Percentiles rank a stretch among this genome's conserved stretches.
Conservation (phyloP, 2,888 invertebrate genomes). For the Polymixis lichenea region DNA sequence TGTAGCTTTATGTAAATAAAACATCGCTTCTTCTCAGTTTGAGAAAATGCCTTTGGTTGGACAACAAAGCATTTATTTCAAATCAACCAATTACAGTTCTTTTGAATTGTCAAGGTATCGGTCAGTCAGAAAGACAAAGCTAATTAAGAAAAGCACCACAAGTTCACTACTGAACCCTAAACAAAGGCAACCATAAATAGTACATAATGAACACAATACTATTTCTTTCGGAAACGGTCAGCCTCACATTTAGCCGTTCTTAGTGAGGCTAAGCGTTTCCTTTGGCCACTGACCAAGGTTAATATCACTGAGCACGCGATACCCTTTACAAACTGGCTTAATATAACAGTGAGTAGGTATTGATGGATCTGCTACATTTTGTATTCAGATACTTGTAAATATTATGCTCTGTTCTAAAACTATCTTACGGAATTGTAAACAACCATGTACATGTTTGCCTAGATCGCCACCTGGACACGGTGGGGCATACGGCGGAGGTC, state of each 20-base stretch:
- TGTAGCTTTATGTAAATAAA: not conserved
- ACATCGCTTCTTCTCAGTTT: not conserved
- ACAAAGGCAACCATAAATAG: constrained; percentile 13
- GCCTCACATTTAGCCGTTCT: constrained; percentile 32
- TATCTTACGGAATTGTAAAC: not conserved
- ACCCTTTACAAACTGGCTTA: constrained; percentile 19
- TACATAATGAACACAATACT: constrained; percentile 24
- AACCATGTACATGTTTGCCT: not conserved
- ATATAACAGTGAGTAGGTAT: constrained; percentile 8
- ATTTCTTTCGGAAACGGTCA: constrained; percentile 42
- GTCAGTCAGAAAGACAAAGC: no score
- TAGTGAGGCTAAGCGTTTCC: constrained; percentile 52
- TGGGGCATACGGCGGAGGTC: no score
- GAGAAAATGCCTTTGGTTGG: not conserved
- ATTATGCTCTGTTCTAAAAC: not conserved
- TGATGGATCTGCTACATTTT: constrained; percentile 11
- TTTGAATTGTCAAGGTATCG: no score
- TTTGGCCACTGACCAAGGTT: constrained; percentile 51
- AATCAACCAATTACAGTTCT: no score
- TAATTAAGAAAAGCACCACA: not conserved
- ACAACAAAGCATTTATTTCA: not conserved
- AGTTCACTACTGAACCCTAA: constrained; percentile 13
- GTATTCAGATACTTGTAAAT: not conserved
- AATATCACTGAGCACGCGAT: constrained; percentile 58
- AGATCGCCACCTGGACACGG: no score